Conservation (phyloP, 2,888 invertebrate genomes). For the Oxyteleia sp. region DNA sequence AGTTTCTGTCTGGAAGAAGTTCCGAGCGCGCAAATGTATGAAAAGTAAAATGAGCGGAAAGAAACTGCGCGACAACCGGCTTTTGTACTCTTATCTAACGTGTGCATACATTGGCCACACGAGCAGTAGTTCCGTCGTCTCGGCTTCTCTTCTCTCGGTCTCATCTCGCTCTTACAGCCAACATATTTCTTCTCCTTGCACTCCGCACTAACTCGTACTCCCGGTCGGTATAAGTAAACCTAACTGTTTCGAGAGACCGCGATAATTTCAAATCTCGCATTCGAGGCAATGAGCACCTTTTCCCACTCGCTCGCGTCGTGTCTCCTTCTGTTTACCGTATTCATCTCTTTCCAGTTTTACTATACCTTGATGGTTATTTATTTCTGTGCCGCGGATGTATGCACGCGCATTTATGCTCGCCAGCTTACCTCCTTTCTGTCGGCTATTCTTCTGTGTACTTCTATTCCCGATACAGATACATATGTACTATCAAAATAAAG, state of each 20-base stretch:
- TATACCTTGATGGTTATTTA: constrained; percentile 68
- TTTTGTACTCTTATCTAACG: constrained; percentile 81
- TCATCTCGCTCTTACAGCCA: constrained; percentile 43
- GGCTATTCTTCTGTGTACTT: constrained; percentile 72
- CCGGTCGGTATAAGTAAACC: constrained; percentile 80
- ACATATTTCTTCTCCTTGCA: constrained; percentile 48
- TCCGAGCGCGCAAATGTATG: constrained; percentile 76
- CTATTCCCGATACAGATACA: constrained; percentile 61
- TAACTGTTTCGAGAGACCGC: constrained; percentile 83
- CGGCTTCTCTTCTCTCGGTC: constrained; percentile 74
- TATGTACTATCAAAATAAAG: constrained; percentile 65
- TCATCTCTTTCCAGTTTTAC: constrained; percentile 70
- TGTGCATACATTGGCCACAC: constrained; percentile 82
- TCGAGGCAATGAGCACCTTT: constrained; percentile 77
- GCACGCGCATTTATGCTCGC: constrained; percentile 61
- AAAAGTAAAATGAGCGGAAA: constrained; percentile 71
- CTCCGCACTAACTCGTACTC: constrained; percentile 49
- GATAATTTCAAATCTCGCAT: constrained; percentile 83
- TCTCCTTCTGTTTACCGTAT: constrained; percentile 69
- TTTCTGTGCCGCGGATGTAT: constrained; percentile 53
- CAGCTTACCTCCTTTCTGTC: constrained; percentile 63
- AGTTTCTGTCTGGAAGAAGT: constrained; percentile 21
- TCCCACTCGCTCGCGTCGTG: constrained; percentile 64
- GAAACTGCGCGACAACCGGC: constrained; percentile 65
- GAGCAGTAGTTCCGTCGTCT: constrained; percentile 84